Base-by-base conservation (phyloP, 2,113 vertebrate genomes). In the Xyrauchen texanus region DNA sequence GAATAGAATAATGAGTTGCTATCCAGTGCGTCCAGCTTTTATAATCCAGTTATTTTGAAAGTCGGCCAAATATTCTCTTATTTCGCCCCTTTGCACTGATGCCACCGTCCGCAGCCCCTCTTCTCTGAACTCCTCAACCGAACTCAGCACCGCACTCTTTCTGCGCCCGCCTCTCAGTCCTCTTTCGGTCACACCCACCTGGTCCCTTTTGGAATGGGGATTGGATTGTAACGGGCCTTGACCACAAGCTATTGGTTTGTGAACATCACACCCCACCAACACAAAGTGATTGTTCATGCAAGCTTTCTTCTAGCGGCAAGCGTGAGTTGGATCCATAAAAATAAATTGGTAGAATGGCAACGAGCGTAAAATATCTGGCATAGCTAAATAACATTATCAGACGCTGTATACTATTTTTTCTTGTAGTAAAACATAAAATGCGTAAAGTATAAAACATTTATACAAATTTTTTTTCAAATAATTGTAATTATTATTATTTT, bases 31-130 rank as follows among this genome's bases (percentile, higher is more conserved):
- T 68, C 8, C 72, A 53, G 61, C 45, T 62, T 76, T 47, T 58
- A 79, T 46, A 34, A 11, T 85, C 80, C 83, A 72, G 78, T 68
- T 62, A 80, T 78, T 61, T 60, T 51, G 52, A 82, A 84, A 80
- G 55, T 68, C 80, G 13, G 82, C 69, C 82, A 86, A 69, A 76
- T 10, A 73, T 70, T 77, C 76, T 76, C 84, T 87, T 79, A 55
- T 81, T 72, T 80, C 72, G 74, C 74, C 82, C 86, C 89, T 89
- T 88, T 87, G 86, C 90, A 90, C 89, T 87, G 90, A 88, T 92
- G 91, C 90, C 91, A 80, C 91, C 89, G 88, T 65, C 86, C 75
- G 87, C 90, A 87, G 89, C 85, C 86, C 82, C 21, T 60, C 49
- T 64, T 52, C 73, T 76, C 11, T 84, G 85, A 81, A 83, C 86